Evolutionary conservation across 2,888 invertebrate genomes (phyloP).

Genomic region (Linnaemya vulpina): DNA sequence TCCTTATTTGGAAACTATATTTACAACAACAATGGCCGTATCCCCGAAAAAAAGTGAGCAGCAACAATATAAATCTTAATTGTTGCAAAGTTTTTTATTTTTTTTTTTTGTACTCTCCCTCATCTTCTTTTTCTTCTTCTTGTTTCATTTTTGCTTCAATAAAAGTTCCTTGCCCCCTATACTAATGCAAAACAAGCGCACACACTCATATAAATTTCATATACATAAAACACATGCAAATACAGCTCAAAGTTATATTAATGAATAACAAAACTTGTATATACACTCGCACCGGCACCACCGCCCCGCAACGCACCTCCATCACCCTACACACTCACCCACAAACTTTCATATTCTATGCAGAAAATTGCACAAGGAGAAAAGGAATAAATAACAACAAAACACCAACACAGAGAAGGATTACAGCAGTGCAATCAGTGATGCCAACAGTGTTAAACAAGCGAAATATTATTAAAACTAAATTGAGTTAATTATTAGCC

Average conservation of each 20-base stretch:
- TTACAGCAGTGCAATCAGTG: neutral
- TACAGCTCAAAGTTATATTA: slow-evolving; percentile 40
- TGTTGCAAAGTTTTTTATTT: slow-evolving; percentile 50
- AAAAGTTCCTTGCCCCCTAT: slow-evolving; percentile 71
- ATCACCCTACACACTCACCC: neutral
- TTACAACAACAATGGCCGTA: slow-evolving; percentile 8
- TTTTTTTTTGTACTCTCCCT: neutral
- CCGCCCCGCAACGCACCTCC: neutral
- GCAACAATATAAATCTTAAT: slow-evolving; percentile 55
- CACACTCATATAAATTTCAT: neutral
- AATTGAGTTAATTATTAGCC: neutral
- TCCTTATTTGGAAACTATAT: slow-evolving; percentile 9
- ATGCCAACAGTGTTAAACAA: neutral
- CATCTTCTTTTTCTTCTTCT: too few relatives aligned
- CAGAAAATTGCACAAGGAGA: slow-evolving; percentile 14
- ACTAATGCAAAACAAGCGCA: slow-evolving; percentile 53
- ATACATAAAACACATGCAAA: slow-evolving; percentile 21
- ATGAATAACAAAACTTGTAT: slow-evolving; percentile 45
- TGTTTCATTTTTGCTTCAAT: slow-evolving; percentile 39
- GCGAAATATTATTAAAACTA: neutral
- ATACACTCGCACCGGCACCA: neutral
- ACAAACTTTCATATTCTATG: slow-evolving; percentile 22
- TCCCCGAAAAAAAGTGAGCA: slow-evolving; percentile 43
- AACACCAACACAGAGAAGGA: slow-evolving; percentile 1
- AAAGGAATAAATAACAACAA: slow-evolving; percentile 39